Evolutionary conservation across 1,140 invertebrate genomes (phyloP).

Genomic region (Procambarus clarkii): DNA sequence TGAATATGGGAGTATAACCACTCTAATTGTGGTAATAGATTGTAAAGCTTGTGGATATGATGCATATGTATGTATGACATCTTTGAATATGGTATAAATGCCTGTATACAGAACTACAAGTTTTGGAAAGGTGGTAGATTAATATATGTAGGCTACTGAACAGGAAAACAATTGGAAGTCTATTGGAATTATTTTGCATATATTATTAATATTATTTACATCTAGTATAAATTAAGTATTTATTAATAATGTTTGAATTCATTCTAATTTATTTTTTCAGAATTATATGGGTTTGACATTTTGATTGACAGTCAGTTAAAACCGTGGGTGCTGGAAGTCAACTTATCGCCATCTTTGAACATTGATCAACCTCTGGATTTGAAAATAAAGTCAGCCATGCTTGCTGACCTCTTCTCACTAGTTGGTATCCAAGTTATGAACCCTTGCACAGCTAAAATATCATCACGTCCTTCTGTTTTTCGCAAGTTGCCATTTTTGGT

Average conservation of each 20-base stretch:
- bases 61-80: too few species aligned
- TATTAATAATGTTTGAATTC: neutral
- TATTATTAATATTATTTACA: too few species aligned
- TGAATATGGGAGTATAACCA: too few species aligned
- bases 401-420: conserved; percentile 92
- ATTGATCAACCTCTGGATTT: conserved; percentile 95
- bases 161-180: too few species aligned
- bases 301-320: conserved; percentile 92
- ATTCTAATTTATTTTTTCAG: conserved; percentile 79
- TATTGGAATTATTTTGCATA: too few species aligned
- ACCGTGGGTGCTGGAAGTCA: conserved; percentile 95
- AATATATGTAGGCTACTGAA: too few species aligned
- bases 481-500: conserved; percentile 70
- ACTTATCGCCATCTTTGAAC: conserved; percentile 93
- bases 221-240: neutral
- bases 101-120: too few species aligned
- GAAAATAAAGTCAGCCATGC: conserved; percentile 92
- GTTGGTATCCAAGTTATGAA: conserved; percentile 89
- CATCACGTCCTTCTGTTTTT: conserved; percentile 66
- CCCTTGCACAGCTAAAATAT: conserved; percentile 78
- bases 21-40: too few species aligned
- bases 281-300: conserved; percentile 97
- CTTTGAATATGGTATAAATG: too few species aligned
- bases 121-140: too few species aligned
- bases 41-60: too few species aligned